A percentile compares a stretch with the other conserved stretches of the same genome.
These are phyloP conservation scores for Scytalopus superciliaris DNA, from an alignment of 2,113 vertebrate species.

Conservation along the genomic window DNA sequence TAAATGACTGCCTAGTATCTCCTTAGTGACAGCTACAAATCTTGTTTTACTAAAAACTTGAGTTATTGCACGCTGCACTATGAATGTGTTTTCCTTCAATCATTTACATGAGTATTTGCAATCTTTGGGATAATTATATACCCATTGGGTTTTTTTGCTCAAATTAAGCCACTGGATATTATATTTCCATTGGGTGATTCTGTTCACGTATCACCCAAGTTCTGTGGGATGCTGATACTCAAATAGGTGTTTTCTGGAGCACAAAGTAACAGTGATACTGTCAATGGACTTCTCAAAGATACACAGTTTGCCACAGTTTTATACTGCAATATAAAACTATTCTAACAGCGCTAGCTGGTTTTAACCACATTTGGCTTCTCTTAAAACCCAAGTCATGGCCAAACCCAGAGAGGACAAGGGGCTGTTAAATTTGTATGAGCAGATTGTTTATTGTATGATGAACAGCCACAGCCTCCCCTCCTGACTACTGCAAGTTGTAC, in stretches of 20 bases:
- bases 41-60: neutral
- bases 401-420: accelerated
- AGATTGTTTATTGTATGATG: neutral
- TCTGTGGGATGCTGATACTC: neutral
- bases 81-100: neutral
- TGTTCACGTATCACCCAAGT: neutral
- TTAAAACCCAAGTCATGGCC: neutral
- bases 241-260: neutral
- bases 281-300: neutral
- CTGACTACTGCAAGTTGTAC: neutral
- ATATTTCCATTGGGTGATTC: neutral
- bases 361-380: neutral
- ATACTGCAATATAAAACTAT: neutral
- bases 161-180: neutral
- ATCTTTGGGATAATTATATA: neutral
- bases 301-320: neutral
- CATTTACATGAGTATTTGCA: neutral
- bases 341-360: neutral
- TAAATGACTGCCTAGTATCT: neutral
- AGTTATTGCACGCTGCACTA: neutral
- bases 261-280: neutral
- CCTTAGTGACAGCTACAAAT: neutral
- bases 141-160: neutral
- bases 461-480: neutral
- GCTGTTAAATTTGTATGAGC: neutral